Conservation (phyloP, 2,888 invertebrate genomes). For the Arenicola marina region DNA sequence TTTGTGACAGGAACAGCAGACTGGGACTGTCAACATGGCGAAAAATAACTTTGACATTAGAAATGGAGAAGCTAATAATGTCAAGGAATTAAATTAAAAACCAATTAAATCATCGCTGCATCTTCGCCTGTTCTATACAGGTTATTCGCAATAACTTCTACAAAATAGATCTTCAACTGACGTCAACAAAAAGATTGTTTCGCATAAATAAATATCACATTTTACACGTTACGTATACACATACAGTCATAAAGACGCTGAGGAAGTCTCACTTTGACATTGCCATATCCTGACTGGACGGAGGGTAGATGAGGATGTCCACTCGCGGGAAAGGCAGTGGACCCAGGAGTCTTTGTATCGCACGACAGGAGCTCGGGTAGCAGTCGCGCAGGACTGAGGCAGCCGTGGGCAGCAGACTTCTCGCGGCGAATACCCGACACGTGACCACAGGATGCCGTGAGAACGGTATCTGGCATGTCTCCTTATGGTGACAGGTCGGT, state of each 20-base stretch:
- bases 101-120: too few species aligned
- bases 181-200: too few species aligned
- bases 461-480: conserved; percentile 7
- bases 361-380: conserved; percentile 42
- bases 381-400: conserved; percentile 38
- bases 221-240: too few species aligned
- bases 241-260: background rate
- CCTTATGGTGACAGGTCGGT: conserved; percentile 10
- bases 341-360: conserved; percentile 48
- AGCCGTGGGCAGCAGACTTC: conserved; percentile 15
- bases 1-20: conserved; percentile 60
- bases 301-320: conserved; percentile 59
- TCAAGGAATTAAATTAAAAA: too few species aligned
- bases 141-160: too few species aligned
- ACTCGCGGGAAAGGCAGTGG: conserved; percentile 57
- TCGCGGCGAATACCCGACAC: conserved; percentile 44
- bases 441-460: conserved; percentile 18
- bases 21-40: conserved; percentile 55
- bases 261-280: conserved; percentile 13
- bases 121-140: too few species aligned
- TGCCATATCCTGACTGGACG: conserved; percentile 24
- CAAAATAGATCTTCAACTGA: too few species aligned
- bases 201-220: too few species aligned
- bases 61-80: too few species aligned
- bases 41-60: too few species aligned